phyloP scores from a whole-genome alignment of 2,797 vertebrate species.

The Cyclura pinguis region DNA sequence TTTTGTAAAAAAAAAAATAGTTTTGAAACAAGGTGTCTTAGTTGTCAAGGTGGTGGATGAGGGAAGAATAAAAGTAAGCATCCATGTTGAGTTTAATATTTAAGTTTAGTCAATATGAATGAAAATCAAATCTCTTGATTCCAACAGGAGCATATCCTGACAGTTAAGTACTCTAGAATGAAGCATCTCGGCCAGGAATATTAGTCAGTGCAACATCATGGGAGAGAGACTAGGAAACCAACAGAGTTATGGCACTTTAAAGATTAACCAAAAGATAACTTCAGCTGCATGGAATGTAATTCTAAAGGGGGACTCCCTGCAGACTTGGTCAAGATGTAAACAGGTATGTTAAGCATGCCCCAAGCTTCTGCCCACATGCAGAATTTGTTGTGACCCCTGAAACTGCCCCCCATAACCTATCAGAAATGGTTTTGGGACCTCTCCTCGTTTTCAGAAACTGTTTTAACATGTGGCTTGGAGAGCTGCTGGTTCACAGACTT shows the following conservation, averaged over 20 bases:
- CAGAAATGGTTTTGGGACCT: not conserved
- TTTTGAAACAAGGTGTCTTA: slow-evolving; percentile 31
- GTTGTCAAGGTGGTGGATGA: not conserved
- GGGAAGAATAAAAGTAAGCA: rapidly evolving
- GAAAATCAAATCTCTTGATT: not conserved
- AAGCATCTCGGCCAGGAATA: not conserved
- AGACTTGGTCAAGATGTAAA: not conserved
- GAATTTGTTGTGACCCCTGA: not conserved
- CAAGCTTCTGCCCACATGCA: not conserved
- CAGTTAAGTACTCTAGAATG: not conserved
- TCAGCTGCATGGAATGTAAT: not conserved
- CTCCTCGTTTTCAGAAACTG: not conserved
- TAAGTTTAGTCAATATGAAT: rapidly evolving
- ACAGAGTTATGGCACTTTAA: not conserved
- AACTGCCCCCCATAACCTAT: not conserved
- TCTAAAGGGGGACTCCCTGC: not conserved
- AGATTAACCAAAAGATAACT: not conserved
- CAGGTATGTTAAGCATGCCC: not conserved
- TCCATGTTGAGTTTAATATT: not conserved
- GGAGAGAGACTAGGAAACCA: not conserved
- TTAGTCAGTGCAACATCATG: not conserved
- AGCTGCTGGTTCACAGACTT: not conserved
- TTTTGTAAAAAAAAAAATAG: slow-evolving; percentile 19
- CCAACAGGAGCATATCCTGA: slow-evolving; percentile 15
- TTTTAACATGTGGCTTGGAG: not conserved